These are phyloP conservation scores for Varroa destructor DNA, from an alignment of 1,140 invertebrate species.

Conservation along the genomic window DNA sequence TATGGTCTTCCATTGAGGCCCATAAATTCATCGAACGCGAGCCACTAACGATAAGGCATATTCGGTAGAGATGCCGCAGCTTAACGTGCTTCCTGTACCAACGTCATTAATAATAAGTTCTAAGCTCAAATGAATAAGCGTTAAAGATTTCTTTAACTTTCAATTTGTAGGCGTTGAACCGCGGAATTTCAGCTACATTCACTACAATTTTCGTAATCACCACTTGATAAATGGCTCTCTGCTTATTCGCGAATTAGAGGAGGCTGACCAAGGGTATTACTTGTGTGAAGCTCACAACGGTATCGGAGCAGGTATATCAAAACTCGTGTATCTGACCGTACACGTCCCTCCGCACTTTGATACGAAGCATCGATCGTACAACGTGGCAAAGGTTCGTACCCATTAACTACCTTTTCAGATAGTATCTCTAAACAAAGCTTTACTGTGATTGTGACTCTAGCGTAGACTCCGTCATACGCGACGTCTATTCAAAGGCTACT, in stretches of 20 bases:
- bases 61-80: too few species aligned
- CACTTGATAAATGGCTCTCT: conserved; percentile 42
- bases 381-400: conserved; percentile 5
- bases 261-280: conserved; percentile 42
- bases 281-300: conserved; percentile 50
- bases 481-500: too few species aligned
- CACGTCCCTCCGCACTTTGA: conserved; percentile 40
- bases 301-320: conserved; percentile 51
- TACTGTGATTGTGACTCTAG: too few species aligned
- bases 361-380: conserved; percentile 32
- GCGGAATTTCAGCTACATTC: conserved; percentile 39
- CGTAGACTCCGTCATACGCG: too few species aligned
- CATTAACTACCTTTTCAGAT: neutral
- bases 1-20: neutral
- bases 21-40: neutral
- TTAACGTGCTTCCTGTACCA: too few species aligned
- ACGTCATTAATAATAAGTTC: too few species aligned
- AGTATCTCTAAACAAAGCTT: too few species aligned
- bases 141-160: neutral
- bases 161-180: conserved; percentile 36
- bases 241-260: conserved; percentile 39
- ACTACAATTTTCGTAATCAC: conserved; percentile 34
- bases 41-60: too few species aligned
- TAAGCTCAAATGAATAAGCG: too few species aligned
- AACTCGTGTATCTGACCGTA: conserved; percentile 51